Base-by-base conservation (phyloP, 2,113 vertebrate genomes). In the Dasyornis broadbenti region DNA sequence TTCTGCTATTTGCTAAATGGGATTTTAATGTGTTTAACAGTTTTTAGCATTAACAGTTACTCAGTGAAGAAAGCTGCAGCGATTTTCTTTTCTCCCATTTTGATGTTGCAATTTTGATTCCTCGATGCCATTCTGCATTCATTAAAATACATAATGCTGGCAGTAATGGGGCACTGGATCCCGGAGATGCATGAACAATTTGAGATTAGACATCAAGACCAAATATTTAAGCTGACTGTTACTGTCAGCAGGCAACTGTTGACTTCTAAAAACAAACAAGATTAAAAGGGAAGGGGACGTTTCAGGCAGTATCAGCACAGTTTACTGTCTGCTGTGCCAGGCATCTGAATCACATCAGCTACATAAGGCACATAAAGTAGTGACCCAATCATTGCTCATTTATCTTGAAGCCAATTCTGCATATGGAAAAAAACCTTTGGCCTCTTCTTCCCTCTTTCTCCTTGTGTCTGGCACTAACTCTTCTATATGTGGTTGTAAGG, bases 11-110 rank as follows among this genome's bases (percentile, higher is more conserved):
- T 97, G 91, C 96, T 97, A 97, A 98, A 98, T 97, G 96, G 75
- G 96, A 97, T 98, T 98, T 98, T 98, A 98, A 98, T 97, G 97
- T 73, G 72, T 95, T 98, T 97, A 98, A 97, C 95, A 96, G 93
- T 97, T 98, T 97, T 97, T 90, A 95, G 78, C 96, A 94, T 96
- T 97, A 96, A 96, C 88, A 92, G 92, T 95, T 94, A 94, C 59
- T 94, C 94, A 94, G 80, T 86, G 96, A 97, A 96, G 91, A 97
- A 96, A 96, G 86, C 80, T 95, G 56, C 31, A 53, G 82, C 77
- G 93, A 93, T 85, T 89, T 94, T 88, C 76, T 89, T 70, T 76
- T 15, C 44, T 76, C 65, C 28, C n/a, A 59, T 82, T 94, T 96
- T 94, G 94, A 80, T 94, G 88, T 44, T 91, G 91, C 91, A 94